Evolutionary conservation across 2,113 vertebrate genomes (phyloP), one percentile per base, ranked within the genome.

Genomic region (Cardinalis cardinalis): DNA sequence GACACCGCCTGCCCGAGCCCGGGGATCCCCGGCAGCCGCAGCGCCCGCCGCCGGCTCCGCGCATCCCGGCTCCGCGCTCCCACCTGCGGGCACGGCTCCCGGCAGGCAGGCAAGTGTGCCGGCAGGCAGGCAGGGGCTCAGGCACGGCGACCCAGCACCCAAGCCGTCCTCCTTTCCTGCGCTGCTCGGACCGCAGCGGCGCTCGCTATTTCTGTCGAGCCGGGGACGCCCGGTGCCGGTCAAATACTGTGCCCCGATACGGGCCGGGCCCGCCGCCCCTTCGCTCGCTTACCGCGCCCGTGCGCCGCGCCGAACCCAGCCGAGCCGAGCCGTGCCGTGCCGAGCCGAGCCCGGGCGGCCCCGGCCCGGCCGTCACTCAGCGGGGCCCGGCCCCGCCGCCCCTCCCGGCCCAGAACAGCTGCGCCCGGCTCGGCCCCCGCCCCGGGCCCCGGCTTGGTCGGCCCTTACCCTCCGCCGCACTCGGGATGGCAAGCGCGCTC

Each of bases 181-280:
- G 36, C 29, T 32, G 43, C 23, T 20, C 1, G 8, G 43, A 44
- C 61, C 24, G 38, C 44, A 34, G 38, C 75, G 78, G 92, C 75
- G 84, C 90, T 69, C 25, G 94, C 96, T 97, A 96, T 97, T 98
- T 97, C 96, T 97, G 95, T 94, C 85, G 56, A 58, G 84, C 87
- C 80, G 94, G 97, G 97, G 97, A 96, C 95, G 95, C 97, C 81
- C 93, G 96, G 96, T 98, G 98, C 98, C 98, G 96, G 53, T 95
- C 95, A 97, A 98, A 98, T 98, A 98, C 97, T 99, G 98, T 98
- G 98, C 97, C 98, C 98, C 98, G 98, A 99, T 98, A 98, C 98
- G 98, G 98, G 95, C 87, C 76, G 46, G 55, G 78, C 41, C 84
- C 95, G 60, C 93, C 83, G 95, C 18, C 76, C 61, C 81, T 93